Evolutionary conservation across 92 coral and sea anemone genomes (phyloP).

Genomic region (Metridium senile): DNA sequence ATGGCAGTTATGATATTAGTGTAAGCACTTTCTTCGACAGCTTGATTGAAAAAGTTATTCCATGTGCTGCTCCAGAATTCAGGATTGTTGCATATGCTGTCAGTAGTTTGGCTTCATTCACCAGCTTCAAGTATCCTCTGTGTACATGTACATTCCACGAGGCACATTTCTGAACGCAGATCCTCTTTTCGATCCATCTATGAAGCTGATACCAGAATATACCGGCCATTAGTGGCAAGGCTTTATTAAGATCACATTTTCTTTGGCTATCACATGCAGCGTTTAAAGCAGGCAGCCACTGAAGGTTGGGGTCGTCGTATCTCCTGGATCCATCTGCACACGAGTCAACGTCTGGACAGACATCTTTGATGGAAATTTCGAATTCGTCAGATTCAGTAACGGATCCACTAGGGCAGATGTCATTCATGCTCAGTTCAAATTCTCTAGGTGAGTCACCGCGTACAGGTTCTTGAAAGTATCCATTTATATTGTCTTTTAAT

Average conservation of each 20-base stretch:
- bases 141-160: not conserved
- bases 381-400: not conserved
- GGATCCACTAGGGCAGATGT: not conserved
- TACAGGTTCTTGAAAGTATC: not conserved
- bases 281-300: not conserved
- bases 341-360: not conserved
- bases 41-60: not conserved
- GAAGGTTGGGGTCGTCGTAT: not conserved
- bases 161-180: not conserved
- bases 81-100: not conserved
- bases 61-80: not conserved
- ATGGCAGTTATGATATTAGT: not conserved
- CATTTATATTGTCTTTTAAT: not conserved
- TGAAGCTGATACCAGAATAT: constrained; percentile 43
- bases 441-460: not conserved
- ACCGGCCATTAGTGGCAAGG: constrained; percentile 56
- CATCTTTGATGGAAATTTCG: not conserved
- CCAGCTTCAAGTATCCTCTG: not conserved
- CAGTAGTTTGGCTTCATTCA: not conserved
- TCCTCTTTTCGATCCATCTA: not conserved
- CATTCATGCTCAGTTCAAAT: not conserved
- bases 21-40: not conserved
- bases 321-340: not conserved
- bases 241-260: constrained; percentile 52
- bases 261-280: constrained; percentile 41